Base-by-base conservation (phyloP, 2,113 vertebrate genomes). In the Cheilinus undulatus region DNA sequence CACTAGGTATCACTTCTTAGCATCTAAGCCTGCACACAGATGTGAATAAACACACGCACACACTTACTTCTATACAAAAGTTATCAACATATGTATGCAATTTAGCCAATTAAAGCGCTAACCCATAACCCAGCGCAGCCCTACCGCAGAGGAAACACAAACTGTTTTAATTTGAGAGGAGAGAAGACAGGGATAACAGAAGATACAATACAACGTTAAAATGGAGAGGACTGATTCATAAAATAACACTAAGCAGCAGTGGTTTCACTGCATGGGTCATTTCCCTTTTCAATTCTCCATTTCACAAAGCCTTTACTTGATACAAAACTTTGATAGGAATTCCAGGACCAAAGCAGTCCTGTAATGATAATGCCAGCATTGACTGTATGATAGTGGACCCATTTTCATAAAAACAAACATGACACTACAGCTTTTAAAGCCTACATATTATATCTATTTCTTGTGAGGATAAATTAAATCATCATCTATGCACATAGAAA, bases 31-130 rank as follows among this genome's bases (percentile, higher is more conserved):
- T 23, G 51, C 71, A 65, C 52, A 64, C 65, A 69, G 32, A 82
- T 78, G 76, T 54, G 32, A 40, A 65, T 43, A 80, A 24, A 75
- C 23, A 56, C 59, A 40, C 14, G 56, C 38, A 42, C 24, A n/a
- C 13, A 45, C 17, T n/a, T 4, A n/a, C 28, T 49, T 27, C 27
- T 22, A 79, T 42, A 83, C 81, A 75, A 74, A 71, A 75, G 63
- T 66, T 56, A 72, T 60, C 73, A 80, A 65, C 90, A 91, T 64
- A 80, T 87, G 89, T 40, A 61, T 78, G 83, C 83, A 90, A 92
- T 92, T 92, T 77, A 80, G 27, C 43, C 74, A 90, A 88, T 86
- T 90, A 86, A 75, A 78, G 58, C 40, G 79, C 64, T 63, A 73
- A 69, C 67, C 80, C 70, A 69, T 57, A 78, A 54, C 58, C 50